Percentiles rank a stretch among this genome's conserved stretches.
Conservation (phyloP, 2,113 vertebrate species). For the Clarias gariepinus region DNA sequence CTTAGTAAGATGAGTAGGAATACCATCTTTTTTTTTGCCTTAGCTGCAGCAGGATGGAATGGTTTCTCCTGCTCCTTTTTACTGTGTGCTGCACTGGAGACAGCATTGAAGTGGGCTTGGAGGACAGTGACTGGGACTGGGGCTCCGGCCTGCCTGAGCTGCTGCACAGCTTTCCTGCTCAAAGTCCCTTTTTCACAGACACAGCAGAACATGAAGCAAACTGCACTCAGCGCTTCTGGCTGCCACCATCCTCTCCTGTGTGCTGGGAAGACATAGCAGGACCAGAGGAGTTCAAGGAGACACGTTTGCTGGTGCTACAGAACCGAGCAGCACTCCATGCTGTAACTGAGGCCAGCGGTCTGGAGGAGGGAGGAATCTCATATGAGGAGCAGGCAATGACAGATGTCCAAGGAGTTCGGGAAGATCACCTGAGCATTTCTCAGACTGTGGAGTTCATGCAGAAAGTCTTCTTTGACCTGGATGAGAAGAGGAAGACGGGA, state of each 20-base stretch:
- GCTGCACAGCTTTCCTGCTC: conserved; percentile 71
- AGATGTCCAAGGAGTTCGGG: conserved; percentile 66
- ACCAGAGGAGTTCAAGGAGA: conserved; percentile 71
- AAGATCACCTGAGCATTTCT: conserved; percentile 64
- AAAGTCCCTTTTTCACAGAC: conserved; percentile 70
- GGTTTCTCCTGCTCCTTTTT: conserved; percentile 61
- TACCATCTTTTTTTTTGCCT: conserved; percentile 46
- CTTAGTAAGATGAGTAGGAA: neutral
- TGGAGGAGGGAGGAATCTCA: conserved; percentile 67
- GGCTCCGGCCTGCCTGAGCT: conserved; percentile 73
- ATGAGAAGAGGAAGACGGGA: conserved; percentile 71
- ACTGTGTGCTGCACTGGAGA: conserved; percentile 45
- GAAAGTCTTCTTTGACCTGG: conserved; percentile 69
- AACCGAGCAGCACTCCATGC: conserved; percentile 74
- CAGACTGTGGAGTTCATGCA: conserved; percentile 71
- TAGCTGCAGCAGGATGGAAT: conserved; percentile 55
- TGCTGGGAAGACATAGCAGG: conserved; percentile 73
- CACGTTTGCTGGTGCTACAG: conserved; percentile 73
- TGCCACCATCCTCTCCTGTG: conserved; percentile 65
- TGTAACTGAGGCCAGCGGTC: conserved; percentile 65
- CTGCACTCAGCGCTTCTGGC: conserved; percentile 75
- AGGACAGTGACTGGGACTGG: conserved; percentile 65
- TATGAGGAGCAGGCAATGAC: conserved; percentile 68
- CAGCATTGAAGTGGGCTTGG: conserved; percentile 31
- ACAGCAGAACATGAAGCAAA: conserved; percentile 62